Evolutionary conservation across 2,113 vertebrate genomes (phyloP).

Genomic region (Asarcornis scutulata): DNA sequence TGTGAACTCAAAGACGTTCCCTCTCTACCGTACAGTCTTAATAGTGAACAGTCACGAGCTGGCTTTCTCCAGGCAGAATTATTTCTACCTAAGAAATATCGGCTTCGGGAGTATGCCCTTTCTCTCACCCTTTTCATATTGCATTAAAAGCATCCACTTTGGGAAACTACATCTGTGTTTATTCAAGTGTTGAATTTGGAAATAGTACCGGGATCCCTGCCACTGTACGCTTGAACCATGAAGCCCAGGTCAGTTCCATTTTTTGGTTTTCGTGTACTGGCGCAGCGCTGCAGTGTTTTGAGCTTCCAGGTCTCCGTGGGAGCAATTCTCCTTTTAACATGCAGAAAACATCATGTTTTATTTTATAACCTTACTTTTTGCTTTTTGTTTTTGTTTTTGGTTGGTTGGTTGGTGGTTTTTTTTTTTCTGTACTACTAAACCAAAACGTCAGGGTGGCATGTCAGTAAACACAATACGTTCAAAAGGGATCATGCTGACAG

Average conservation of each 20-base stretch:
- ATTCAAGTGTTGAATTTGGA: constrained; percentile 46
- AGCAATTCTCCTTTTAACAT: constrained; percentile 38
- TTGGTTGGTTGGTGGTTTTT: background rate
- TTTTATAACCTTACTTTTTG: constrained; percentile 48
- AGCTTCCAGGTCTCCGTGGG: constrained; percentile 24
- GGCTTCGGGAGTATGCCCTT: constrained; percentile 36
- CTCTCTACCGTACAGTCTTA: background rate
- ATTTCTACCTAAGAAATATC: constrained; percentile 33
- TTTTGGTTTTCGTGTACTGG: constrained; percentile 54
- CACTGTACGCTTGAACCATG: constrained; percentile 27
- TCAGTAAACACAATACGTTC: background rate
- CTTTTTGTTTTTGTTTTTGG: background rate
- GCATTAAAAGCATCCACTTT: constrained; percentile 51
- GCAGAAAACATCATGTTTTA: constrained; percentile 27
- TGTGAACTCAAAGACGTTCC: constrained; percentile 41
- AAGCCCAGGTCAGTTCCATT: constrained; percentile 57
- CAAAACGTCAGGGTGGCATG: constrained; percentile 28
- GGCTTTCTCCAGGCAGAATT: constrained; percentile 28
- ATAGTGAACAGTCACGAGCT: constrained; percentile 25
- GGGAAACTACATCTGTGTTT: constrained; percentile 50
- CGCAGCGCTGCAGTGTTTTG: background rate
- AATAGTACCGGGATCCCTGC: constrained; percentile 27
- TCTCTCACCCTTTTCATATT: constrained; percentile 55
- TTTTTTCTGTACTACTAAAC: constrained; percentile 16
- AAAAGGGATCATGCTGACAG: constrained; percentile 3